A percentile compares a stretch with the other conserved stretches of the same genome.
These are phyloP conservation scores for Papilio polyxenes DNA, from an alignment of 1,140 invertebrate species.

Conservation along the genomic window DNA sequence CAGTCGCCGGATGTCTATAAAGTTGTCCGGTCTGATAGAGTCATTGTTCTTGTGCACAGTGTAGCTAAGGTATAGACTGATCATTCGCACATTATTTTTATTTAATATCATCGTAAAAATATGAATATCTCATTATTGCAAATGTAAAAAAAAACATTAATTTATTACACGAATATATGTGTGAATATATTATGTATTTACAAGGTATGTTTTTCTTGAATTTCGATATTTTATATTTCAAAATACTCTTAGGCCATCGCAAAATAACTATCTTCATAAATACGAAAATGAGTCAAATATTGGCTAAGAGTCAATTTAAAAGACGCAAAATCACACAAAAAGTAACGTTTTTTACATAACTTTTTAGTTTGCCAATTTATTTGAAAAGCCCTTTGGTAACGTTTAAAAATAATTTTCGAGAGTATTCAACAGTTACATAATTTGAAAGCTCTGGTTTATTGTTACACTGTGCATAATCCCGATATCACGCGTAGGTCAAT, in stretches of 20 bases:
- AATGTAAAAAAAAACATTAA: no score
- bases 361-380: not conserved
- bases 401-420: constrained; percentile 8
- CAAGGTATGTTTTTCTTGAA: no score
- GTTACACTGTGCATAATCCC: constrained; percentile 21
- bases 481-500: constrained; percentile 16
- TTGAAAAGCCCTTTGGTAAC: constrained; percentile 5
- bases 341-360: not conserved
- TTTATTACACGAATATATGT: not conserved
- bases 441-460: not conserved
- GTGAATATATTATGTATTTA: no score
- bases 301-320: constrained; percentile 2
- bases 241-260: no score
- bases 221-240: no score
- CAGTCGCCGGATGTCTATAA: constrained; percentile 55
- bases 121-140: not conserved
- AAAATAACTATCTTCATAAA: no score
- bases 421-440: not conserved
- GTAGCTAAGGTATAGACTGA: not conserved
- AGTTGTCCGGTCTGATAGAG: constrained; percentile 48
- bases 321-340: not conserved
- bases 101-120: not conserved
- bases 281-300: not conserved
- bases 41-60: constrained; percentile 51
- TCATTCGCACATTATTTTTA: not conserved